Evolutionary conservation across 2,888 invertebrate species (phyloP).

Genomic region (Mylabris sibirica): DNA sequence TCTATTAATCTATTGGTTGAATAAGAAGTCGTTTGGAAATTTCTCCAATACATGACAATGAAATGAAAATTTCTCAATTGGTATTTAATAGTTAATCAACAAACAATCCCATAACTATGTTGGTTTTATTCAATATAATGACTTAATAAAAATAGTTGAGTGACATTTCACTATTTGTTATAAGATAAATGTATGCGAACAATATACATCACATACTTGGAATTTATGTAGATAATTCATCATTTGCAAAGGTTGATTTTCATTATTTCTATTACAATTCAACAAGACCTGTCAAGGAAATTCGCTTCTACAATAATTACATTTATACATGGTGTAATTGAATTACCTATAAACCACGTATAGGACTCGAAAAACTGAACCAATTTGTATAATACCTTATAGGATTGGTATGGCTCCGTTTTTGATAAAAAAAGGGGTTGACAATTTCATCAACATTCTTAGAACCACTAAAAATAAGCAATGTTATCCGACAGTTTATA

Average conservation of each 20-base stretch:
- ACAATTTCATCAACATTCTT: no score
- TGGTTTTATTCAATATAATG: slow-evolving; percentile 18
- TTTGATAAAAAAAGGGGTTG: no score
- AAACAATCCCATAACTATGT: neutral
- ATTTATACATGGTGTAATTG: neutral
- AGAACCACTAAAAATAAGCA: no score
- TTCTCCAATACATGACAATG: neutral
- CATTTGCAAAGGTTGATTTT: slow-evolving; percentile 15
- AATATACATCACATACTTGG: slow-evolving; percentile 24
- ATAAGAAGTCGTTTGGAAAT: neutral
- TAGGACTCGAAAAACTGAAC: no score
- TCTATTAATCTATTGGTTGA: neutral
- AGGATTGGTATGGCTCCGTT: no score
- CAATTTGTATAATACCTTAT: no score
- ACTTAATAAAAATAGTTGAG: slow-evolving; percentile 28
- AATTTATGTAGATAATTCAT: slow-evolving; percentile 20
- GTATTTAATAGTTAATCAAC: neutral
- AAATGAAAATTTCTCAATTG: neutral
- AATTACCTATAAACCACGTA: no score
- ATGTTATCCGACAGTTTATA: no score
- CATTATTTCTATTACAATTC: slow-evolving; percentile 8
- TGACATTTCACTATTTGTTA: slow-evolving; percentile 18
- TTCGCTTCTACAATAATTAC: neutral
- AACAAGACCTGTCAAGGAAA: slow-evolving; percentile 11
- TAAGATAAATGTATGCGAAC: slow-evolving; percentile 21